Percentiles rank a stretch among this genome's conserved stretches.
Conservation (phyloP, 2,113 vertebrate genomes). For the Misgurnus mizolepis region DNA sequence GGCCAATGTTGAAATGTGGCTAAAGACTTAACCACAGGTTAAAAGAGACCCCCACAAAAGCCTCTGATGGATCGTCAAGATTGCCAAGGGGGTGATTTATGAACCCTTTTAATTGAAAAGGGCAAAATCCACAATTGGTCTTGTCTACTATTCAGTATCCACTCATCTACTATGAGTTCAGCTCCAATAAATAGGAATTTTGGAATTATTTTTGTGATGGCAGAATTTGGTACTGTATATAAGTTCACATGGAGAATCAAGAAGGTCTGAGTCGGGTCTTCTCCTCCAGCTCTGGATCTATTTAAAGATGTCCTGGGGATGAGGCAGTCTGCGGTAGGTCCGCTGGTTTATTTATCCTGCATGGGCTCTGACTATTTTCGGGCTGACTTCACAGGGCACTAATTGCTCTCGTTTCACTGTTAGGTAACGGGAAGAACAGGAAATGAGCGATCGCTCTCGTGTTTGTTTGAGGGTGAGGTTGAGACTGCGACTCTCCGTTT, state of each 20-base stretch:
- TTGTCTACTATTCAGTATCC: not conserved
- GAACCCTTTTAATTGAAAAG: constrained; percentile 17
- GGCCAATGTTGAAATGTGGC: constrained; percentile 20
- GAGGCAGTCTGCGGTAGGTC: constrained; percentile 72
- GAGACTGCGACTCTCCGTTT: constrained; percentile 54
- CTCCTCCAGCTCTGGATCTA: constrained; percentile 46
- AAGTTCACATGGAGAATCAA: too few species aligned
- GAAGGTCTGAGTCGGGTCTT: constrained; percentile 15
- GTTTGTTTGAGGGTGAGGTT: constrained; percentile 66
- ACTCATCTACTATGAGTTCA: not conserved
- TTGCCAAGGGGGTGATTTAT: constrained; percentile 40
- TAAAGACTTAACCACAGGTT: constrained; percentile 49
- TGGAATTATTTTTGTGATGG: too few species aligned
- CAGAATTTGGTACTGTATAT: too few species aligned
- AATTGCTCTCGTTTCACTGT: constrained; percentile 80
- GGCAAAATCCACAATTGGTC: constrained; percentile 24
- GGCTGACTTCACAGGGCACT: constrained; percentile 76
- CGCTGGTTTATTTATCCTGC: constrained; percentile 77
- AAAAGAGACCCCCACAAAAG: constrained; percentile 26
- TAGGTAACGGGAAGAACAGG: constrained; percentile 76
- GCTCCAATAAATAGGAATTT: too few species aligned
- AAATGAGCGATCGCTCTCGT: constrained; percentile 80
- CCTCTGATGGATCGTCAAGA: constrained; percentile 29
- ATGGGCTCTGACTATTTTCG: constrained; percentile 70
- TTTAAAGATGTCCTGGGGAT: constrained; percentile 59